Percentiles rank a stretch among this genome's conserved stretches.
Evolutionary conservation across 1,140 invertebrate species (phyloP).

Genomic region (Ceratina australensis): DNA sequence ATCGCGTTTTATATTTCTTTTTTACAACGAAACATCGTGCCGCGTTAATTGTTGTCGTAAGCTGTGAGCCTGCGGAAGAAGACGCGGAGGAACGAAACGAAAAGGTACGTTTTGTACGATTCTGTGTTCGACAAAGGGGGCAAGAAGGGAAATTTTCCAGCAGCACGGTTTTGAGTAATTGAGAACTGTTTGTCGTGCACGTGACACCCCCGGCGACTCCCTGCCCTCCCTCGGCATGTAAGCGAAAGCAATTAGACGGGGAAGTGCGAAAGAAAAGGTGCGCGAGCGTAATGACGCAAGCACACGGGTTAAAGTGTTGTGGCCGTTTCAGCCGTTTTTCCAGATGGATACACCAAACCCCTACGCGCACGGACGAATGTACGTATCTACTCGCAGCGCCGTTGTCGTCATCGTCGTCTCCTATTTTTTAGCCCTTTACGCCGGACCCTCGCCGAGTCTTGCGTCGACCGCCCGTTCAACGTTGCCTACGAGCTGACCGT

Average conservation of each 20-base stretch:
- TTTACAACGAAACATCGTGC: neutral
- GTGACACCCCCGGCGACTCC: constrained; percentile 51
- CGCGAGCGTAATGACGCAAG: constrained; percentile 43
- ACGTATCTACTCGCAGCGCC: constrained; percentile 9
- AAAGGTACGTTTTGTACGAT: constrained; percentile 48
- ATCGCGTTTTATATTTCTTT: too few relatives aligned
- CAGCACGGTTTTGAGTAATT: constrained; percentile 42
- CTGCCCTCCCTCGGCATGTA: constrained; percentile 34
- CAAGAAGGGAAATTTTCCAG: constrained; percentile 46
- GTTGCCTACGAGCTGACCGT: constrained; percentile 39
- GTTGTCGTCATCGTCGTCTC: neutral
- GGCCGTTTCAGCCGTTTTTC: constrained; percentile 57
- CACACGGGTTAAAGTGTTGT: constrained; percentile 63
- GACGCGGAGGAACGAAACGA: constrained; percentile 19
- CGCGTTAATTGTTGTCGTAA: neutral
- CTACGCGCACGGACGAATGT: constrained; percentile 32
- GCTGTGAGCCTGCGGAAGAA: neutral
- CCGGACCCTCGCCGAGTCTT: constrained; percentile 25
- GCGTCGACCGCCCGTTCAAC: neutral
- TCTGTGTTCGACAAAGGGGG: constrained; percentile 32
- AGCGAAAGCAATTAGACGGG: constrained; percentile 62
- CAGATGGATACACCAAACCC: constrained; percentile 63
- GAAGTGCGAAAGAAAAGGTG: constrained; percentile 46
- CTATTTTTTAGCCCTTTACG: constrained; percentile 16
- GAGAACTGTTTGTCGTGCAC: constrained; percentile 2